phyloP scores from a whole-genome alignment of 2,113 vertebrate genomes.

The Siniperca chuatsi region DNA sequence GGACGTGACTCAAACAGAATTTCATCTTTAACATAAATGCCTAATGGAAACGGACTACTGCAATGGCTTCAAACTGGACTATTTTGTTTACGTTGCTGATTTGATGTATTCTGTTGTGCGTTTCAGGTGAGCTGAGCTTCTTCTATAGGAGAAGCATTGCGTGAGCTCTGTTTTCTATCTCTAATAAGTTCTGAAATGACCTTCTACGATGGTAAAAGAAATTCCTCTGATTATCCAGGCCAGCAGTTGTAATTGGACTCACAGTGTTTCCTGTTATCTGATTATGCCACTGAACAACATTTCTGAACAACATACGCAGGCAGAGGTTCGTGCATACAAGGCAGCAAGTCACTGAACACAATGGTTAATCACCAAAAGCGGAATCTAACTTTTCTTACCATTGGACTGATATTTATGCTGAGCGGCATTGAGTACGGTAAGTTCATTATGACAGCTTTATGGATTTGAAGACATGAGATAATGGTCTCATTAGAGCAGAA shows the following conservation, averaged over 20 bases:
- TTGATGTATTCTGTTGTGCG: background rate
- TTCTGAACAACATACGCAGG: constrained; percentile 32
- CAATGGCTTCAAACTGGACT: background rate
- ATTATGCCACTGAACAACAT: constrained; percentile 44
- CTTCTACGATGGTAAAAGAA: constrained; percentile 13
- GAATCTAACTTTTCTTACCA: constrained; percentile 83
- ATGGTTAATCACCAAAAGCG: constrained; percentile 83
- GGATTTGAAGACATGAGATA: constrained; percentile 28
- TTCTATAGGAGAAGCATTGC: background rate
- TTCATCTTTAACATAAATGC: constrained; percentile 51
- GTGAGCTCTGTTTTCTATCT: constrained; percentile 10
- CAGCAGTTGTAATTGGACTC: constrained; percentile 73
- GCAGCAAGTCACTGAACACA: constrained; percentile 14
- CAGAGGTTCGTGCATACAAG: constrained; percentile 42
- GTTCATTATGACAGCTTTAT: constrained; percentile 54
- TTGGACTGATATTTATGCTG: constrained; percentile 86
- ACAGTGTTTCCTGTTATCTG: constrained; percentile 69
- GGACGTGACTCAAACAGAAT: constrained; percentile 52
- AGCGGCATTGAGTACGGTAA: constrained; percentile 89
- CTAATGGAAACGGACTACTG: constrained; percentile 22
- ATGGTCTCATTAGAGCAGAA: constrained; percentile 35
- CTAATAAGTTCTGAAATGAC: constrained; percentile 24
- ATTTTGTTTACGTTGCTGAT: background rate
- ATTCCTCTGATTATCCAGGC: constrained; percentile 53
- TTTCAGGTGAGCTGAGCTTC: background rate